phyloP scores from a whole-genome alignment of 2,888 invertebrate species.

The Morinoia aosen region DNA sequence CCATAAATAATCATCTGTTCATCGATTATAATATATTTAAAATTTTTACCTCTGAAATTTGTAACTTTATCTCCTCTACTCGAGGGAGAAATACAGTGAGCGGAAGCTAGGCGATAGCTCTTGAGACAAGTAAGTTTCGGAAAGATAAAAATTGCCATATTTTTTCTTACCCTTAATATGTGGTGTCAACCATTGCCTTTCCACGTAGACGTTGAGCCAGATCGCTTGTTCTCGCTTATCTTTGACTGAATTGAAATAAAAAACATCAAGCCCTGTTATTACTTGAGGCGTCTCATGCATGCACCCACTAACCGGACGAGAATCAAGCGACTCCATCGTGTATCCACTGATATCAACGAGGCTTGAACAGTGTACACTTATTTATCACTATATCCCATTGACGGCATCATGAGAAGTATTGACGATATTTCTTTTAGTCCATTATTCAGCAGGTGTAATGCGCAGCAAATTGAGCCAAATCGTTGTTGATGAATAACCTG shows the following conservation, averaged over 20 bases:
- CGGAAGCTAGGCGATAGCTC: too few species aligned
- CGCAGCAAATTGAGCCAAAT: neutral
- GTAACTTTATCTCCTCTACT: too few species aligned
- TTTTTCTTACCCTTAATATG: too few species aligned
- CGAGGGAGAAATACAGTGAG: too few species aligned
- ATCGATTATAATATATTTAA: too few species aligned
- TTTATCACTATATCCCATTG: neutral
- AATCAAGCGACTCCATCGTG: neutral
- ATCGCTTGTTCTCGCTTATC: too few species aligned
- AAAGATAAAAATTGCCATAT: too few species aligned
- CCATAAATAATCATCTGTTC: too few species aligned
- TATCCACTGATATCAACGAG: neutral
- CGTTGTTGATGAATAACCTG: neutral
- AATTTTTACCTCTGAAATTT: too few species aligned
- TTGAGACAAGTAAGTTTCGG: too few species aligned
- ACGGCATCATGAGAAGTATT: neutral
- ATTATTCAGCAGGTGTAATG: neutral
- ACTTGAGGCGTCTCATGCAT: neutral
- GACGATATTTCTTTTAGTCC: neutral
- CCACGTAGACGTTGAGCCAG: neutral
- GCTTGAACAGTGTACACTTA: neutral
- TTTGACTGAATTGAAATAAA: too few species aligned
- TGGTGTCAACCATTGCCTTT: neutral
- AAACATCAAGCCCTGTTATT: too few species aligned
- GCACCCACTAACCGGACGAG: neutral